Evolutionary conservation across 2,888 invertebrate genomes (phyloP), one percentile per base, ranked within the genome.

Genomic region (Linnaemya vulpina): DNA sequence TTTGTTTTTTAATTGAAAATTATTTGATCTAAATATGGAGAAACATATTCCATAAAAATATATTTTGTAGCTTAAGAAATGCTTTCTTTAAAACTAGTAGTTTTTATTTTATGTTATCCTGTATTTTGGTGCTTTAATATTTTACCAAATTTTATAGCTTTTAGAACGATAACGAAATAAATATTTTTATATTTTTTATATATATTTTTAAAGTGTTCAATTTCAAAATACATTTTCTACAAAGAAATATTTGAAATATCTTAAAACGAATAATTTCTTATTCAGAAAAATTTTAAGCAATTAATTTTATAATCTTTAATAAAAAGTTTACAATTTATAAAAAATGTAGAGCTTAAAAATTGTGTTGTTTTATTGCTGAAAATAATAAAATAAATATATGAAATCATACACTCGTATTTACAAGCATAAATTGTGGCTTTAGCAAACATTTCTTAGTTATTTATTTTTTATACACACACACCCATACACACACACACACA

Each of bases 361-460:
- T 38, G 38, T 35, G 8, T 35, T 35, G n/a, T 63, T 63, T 51
- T 51, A 40, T 65, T 30, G 53, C 3, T n/a, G 20, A 55, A 55
- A 30, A 55, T 55, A 35, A n/a, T 35, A 53, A 74, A 74, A 51
- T n/a, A 5, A 58, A 35, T 55, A 30, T 25, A 63, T 30, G 55
- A 75, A n/a, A n/a, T 30, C 30, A 30, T 30, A 55, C 25, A 65
- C 65, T 30, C 43, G 30, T 20, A 77, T 77, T 81, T 67, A 53
- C 53, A 49, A 38, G 25, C 60, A 76, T 38, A 17, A 53, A 68
- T 84, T 76, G 51, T 71, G 43, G 70, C 15, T 58, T 53, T 35
- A 35, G 46, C 9, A 35, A 73, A 35, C 15, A 46, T 10, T 15
- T 62, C n/a, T 49, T 60, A 46, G 46, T 51, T 62, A 51, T 74